Evolutionary conservation across 2,113 vertebrate genomes (phyloP), one percentile per base, ranked within the genome.

Genomic region (Mormyrus lacerda): DNA sequence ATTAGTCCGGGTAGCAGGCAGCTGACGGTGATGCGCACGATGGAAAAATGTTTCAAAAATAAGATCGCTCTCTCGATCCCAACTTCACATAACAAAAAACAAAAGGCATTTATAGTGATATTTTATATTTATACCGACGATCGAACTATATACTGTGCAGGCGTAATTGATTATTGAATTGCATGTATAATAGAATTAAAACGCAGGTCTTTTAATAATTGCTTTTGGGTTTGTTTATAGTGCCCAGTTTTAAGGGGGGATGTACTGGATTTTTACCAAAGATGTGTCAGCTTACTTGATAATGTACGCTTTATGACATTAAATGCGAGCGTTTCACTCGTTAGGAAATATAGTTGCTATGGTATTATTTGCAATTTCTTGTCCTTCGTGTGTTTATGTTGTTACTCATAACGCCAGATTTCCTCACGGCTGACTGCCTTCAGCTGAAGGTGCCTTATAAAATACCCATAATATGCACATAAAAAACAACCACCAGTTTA

Each of bases 1-100:
- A 92, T 90, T 53, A 90, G 58, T 27, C 48, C 11, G 88, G 47
- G 58, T 21, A 90, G 79, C 45, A 85, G 89, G 15, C 48, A 51
- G 84, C 76, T 47, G 50, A 58, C 8, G 27, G 3, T 58, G 84
- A 87, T 17, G 86, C 2, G 17, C 15, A 61, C 7, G 51, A 11
- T 87, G 39, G 8, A 87, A 61, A 65, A 42, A 21, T 58, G 53
- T 55, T n/a, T 44, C 17, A 10, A 31, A 86, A 15, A 86, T 51
- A 44, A 86, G n/a, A 86, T 86, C 11, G 9, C 35, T 35, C 13
- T 31, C 85, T 42, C n/a, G n/a, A n/a, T n/a, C 85, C 7, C 61
- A 87, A 84, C 35, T 84, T 84, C 47, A 44, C 42, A 47, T 13
- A 47, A 84, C 8, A 84, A 47, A 45, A 3, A 44, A 84, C 44